Percentiles rank a stretch among this genome's conserved stretches.
These are phyloP conservation scores for Crambe crambe DNA, from an alignment of 37 sponge, comb jelly and placozoan species.

Conservation along the genomic window DNA sequence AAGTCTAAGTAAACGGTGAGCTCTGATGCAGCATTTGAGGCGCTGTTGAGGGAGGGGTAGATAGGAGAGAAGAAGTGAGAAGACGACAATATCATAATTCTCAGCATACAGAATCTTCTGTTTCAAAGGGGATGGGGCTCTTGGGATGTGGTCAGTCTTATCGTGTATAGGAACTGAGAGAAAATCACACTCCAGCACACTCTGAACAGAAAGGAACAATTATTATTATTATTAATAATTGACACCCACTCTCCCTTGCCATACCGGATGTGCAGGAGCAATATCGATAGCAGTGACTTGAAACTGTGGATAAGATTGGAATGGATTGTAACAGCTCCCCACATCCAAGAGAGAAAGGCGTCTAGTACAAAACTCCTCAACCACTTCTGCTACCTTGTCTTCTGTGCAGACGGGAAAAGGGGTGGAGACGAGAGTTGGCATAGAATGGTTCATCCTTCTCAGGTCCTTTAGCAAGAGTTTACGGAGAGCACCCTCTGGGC, in stretches of 20 bases:
- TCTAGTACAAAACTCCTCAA: background rate
- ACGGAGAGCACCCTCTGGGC: conserved; percentile 12
- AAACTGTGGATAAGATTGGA: conserved; percentile 30
- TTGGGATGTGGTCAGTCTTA: background rate
- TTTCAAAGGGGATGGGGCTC: background rate
- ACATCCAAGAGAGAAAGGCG: conserved; percentile 64
- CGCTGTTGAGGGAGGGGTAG: conserved; percentile 68
- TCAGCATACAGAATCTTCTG: background rate
- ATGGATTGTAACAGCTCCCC: conserved; percentile 91
- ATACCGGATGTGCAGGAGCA: conserved; percentile 72
- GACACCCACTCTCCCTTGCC: background rate
- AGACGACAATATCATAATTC: conserved; percentile 69
- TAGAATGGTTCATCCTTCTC: conserved; percentile 33
- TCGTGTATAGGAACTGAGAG: conserved; percentile 31
- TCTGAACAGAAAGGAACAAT: conserved; percentile 31
- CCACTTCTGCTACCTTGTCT: background rate
- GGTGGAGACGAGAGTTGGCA: conserved; percentile 21
- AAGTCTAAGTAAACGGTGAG: conserved; percentile 44
- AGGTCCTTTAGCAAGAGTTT: conserved; percentile 61
- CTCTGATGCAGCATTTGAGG: conserved; percentile 67
- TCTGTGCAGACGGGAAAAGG: conserved; percentile 21
- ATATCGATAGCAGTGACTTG: conserved; percentile 74
- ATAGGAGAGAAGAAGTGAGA: conserved; percentile 81
- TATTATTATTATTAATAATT: background rate
- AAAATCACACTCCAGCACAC: conserved; percentile 70